Base-by-base conservation (phyloP, 2,888 invertebrate genomes). In the Tetranychus truncatus region DNA sequence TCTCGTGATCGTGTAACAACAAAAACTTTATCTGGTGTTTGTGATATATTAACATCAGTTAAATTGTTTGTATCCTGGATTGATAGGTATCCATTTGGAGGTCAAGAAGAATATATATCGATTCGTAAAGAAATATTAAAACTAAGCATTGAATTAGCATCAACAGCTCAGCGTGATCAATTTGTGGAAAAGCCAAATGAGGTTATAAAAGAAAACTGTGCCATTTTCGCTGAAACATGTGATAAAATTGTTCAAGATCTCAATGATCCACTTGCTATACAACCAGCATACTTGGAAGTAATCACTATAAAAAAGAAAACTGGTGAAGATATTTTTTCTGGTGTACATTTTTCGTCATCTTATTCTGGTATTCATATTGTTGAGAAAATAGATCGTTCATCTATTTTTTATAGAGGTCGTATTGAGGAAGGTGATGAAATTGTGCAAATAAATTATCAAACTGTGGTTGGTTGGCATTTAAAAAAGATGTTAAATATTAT, bases 401-500 rank as follows among this genome's bases (percentile, higher is more conserved):
- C 81, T 78, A 11, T 76, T 2, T 46, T 75, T 84, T 88, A 90
- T 66, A 91, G 91, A 79, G 91, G 91, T 2, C 92, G 91, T 84
- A 89, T 97, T 81, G 94, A 94, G 83, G 90, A 91, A 80, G 96
- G 95, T 0, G 96, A 97, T 84, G 96, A 97, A 85, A 91, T 97
- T 80, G 90, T 96, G 69, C 92, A 94, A 86, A 91, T 91, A 79
- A 86, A 86, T 81, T 85, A 86, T 79, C 86, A 87, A 80, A 86
- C 86, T 69, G 86, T 87, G 79, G 85, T 91, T 77, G 91, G 91
- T 1, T 92, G 92, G 91, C 89, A 89, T 80, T 86, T 88, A 75
- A 89, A 89, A 81, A 89, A 89, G 78, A 88, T 92, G 45, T 86
- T 88, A 77, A 85, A 89, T 75, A 85, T 89, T 76, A 80, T 84